phyloP scores from a whole-genome alignment of 2,888 invertebrate species.

The Nebria brevicollis region DNA sequence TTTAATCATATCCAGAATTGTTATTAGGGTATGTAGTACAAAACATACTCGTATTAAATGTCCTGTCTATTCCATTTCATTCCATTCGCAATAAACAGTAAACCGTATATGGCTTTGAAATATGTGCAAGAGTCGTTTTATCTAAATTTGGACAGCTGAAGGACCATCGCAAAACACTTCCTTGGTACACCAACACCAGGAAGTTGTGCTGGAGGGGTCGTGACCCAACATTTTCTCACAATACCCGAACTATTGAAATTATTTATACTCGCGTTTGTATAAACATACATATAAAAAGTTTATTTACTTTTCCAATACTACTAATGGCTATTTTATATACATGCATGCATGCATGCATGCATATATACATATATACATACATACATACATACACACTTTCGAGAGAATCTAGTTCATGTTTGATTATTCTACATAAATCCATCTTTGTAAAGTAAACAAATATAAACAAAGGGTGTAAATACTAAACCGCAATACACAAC shows the following conservation, averaged over 20 bases:
- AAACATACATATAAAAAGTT: background rate
- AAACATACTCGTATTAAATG: background rate
- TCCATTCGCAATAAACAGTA: background rate
- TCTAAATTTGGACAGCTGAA: conserved; percentile 1
- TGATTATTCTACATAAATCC: background rate
- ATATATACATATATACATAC: too few species aligned
- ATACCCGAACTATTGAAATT: too few species aligned
- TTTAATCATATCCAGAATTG: background rate
- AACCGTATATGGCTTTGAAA: conserved; percentile 1
- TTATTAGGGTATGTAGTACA: background rate
- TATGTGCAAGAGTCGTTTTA: background rate
- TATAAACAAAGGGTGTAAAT: background rate
- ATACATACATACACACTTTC: too few species aligned
- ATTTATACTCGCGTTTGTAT: too few species aligned
- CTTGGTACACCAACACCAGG: background rate
- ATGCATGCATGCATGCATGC: too few species aligned
- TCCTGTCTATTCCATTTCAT: background rate
- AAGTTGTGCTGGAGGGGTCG: too few species aligned
- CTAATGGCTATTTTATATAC: background rate
- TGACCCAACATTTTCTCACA: too few species aligned
- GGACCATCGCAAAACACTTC: background rate
- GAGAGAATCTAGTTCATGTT: background rate
- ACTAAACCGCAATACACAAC: background rate
- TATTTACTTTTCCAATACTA: background rate
- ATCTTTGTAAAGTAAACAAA: background rate